Conservation (phyloP, 2,113 vertebrate genomes). For the Syngnathoides biaculeatus region DNA sequence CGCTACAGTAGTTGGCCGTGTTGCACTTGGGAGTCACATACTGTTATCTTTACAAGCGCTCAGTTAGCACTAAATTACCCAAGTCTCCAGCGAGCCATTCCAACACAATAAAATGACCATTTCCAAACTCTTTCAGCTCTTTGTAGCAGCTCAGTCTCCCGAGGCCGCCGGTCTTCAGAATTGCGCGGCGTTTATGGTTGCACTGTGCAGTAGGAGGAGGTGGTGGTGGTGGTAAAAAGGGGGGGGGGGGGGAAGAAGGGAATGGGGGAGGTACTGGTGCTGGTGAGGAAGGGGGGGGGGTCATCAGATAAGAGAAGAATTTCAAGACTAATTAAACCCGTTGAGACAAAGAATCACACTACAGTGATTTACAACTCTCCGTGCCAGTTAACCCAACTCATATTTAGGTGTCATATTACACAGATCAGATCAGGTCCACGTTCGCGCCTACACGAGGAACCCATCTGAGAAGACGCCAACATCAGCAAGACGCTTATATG, state of each 20-base stretch:
- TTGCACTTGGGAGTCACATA: slow-evolving; percentile 51
- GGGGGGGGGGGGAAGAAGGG: slow-evolving; percentile 4
- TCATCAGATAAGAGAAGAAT: slow-evolving; percentile 77
- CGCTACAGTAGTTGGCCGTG: slow-evolving; percentile 40
- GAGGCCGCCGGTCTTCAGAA: slow-evolving; percentile 78
- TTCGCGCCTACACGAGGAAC: slow-evolving; percentile 22
- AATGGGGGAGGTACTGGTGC: not conserved
- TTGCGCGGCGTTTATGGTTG: slow-evolving; percentile 73
- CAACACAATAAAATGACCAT: slow-evolving; percentile 73
- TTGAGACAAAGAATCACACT: slow-evolving; percentile 76
- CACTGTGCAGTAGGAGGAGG: slow-evolving; percentile 54
- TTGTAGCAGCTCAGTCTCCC: slow-evolving; percentile 73
- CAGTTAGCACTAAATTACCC: slow-evolving; percentile 73
- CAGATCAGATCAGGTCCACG: slow-evolving; percentile 57
- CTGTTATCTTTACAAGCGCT: slow-evolving; percentile 59
- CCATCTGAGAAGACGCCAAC: slow-evolving; percentile 18
- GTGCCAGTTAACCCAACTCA: slow-evolving; percentile 76
- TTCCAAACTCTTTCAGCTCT: slow-evolving; percentile 73
- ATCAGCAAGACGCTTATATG: slow-evolving; percentile 12
- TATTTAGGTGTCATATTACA: slow-evolving; percentile 75
- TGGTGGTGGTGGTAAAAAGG: slow-evolving; percentile 11
- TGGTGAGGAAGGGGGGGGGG: slow-evolving; percentile 49
- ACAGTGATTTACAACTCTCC: slow-evolving; percentile 80
- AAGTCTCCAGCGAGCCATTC: slow-evolving; percentile 73
- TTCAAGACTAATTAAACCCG: slow-evolving; percentile 81